Conservation (phyloP, 2,888 invertebrate genomes). For the Melanostoma mellinum region DNA sequence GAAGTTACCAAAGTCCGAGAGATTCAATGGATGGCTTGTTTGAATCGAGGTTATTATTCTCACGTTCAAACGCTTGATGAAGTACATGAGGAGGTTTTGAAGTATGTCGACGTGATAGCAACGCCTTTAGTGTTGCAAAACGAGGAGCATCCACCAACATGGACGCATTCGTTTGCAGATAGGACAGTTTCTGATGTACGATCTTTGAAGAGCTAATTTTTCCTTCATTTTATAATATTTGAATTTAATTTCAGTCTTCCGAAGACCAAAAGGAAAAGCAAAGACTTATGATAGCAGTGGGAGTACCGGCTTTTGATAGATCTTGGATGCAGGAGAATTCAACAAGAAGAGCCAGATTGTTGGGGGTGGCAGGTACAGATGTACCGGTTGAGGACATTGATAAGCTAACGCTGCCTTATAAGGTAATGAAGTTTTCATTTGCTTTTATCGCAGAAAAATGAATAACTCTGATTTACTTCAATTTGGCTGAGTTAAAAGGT, state of each 20-base stretch:
- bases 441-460: too few relatives aligned
- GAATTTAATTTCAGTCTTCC: conserved; percentile 75
- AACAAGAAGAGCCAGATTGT: conserved; percentile 85
- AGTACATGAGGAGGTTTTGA: conserved; percentile 96
- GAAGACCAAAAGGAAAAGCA: conserved; percentile 74
- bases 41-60: conserved; percentile 96
- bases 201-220: neutral
- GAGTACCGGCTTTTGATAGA: conserved; percentile 95
- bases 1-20: conserved; percentile 95
- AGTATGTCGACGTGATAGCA: conserved; percentile 97
- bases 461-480: too few relatives aligned
- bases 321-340: conserved; percentile 83
- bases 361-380: conserved; percentile 96
- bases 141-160: conserved; percentile 90
- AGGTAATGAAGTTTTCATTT: conserved; percentile 83
- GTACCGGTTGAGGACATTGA: conserved; percentile 93
- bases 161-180: conserved; percentile 97
- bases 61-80: conserved; percentile 98
- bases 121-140: conserved; percentile 90
- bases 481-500: too few relatives aligned
- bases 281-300: conserved; percentile 93
- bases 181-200: conserved; percentile 85
- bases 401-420: conserved; percentile 93
- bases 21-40: conserved; percentile 96
- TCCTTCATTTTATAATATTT: neutral